Evolutionary conservation across 2,797 vertebrate species (phyloP).

Genomic region (Zonotrichia albicollis): DNA sequence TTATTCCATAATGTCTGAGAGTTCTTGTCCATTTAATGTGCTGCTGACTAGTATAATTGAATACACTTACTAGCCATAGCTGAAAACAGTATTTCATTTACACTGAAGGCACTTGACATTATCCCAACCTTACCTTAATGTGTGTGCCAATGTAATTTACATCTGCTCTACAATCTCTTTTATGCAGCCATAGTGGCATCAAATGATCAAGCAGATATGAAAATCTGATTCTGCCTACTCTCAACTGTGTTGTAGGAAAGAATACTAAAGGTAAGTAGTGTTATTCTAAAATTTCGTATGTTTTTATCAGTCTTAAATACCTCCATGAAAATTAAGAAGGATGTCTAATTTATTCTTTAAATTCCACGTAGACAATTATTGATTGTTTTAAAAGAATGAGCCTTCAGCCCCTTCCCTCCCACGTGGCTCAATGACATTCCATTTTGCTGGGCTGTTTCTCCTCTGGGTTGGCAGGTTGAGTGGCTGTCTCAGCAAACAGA

Average conservation of each 20-base stretch:
- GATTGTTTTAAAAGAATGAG: not conserved
- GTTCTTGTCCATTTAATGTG: not conserved
- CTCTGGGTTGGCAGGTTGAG: not conserved
- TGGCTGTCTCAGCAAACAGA: not conserved
- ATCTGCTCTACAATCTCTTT: not conserved
- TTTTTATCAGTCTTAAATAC: not conserved
- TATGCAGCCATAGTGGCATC: not conserved
- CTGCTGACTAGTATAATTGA: not conserved
- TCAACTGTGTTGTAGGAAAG: not conserved
- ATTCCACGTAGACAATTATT: accelerated
- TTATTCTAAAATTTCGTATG: not conserved
- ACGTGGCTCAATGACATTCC: accelerated
- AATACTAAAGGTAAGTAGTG: not conserved
- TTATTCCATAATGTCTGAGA: not conserved
- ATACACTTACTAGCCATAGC: not conserved
- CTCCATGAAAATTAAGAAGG: not conserved
- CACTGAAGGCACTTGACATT: not conserved
- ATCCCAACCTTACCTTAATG: not conserved
- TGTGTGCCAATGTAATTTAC: not conserved
- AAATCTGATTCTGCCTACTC: not conserved
- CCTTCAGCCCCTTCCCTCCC: not conserved
- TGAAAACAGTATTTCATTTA: not conserved
- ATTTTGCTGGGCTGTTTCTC: not conserved
- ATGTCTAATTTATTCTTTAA: not conserved
- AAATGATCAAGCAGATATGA: not conserved